Evolutionary conservation across 2,888 invertebrate genomes (phyloP).

Genomic region (Junonia oenone): DNA sequence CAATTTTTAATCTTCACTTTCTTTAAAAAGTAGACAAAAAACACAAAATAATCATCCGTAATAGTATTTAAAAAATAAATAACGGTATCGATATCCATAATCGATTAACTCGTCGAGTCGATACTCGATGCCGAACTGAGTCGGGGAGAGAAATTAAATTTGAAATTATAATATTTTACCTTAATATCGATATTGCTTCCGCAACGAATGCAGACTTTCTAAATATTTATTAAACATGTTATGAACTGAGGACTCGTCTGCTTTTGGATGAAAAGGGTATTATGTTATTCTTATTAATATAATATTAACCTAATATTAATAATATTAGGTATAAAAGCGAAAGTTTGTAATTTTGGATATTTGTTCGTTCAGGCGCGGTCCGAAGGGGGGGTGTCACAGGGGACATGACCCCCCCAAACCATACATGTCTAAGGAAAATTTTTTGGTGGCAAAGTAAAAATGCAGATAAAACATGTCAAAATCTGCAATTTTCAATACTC

Average conservation of each 20-base stretch:
- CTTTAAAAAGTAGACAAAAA: conserved; percentile 5
- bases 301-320: neutral
- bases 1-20: conserved; percentile 1
- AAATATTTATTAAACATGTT: neutral
- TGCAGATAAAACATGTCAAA: too few species aligned
- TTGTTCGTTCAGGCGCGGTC: too few species aligned
- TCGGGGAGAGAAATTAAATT: conserved; percentile 13
- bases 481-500: too few species aligned
- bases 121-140: neutral
- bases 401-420: too few species aligned
- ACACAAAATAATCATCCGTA: neutral
- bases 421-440: too few species aligned
- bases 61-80: neutral
- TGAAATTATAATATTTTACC: conserved; percentile 22
- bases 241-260: neutral
- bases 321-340: too few species aligned
- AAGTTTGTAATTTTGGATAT: too few species aligned
- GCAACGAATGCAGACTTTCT: conserved; percentile 12
- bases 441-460: too few species aligned
- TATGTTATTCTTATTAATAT: neutral
- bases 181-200: conserved; percentile 7
- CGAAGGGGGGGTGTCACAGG: too few species aligned
- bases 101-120: neutral
- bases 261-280: neutral
- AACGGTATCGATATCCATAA: neutral